Percentiles rank a stretch among this genome's conserved stretches.
These are phyloP conservation scores for Trichoplusia ni DNA, from an alignment of 1,140 invertebrate genomes.

Conservation along the genomic window DNA sequence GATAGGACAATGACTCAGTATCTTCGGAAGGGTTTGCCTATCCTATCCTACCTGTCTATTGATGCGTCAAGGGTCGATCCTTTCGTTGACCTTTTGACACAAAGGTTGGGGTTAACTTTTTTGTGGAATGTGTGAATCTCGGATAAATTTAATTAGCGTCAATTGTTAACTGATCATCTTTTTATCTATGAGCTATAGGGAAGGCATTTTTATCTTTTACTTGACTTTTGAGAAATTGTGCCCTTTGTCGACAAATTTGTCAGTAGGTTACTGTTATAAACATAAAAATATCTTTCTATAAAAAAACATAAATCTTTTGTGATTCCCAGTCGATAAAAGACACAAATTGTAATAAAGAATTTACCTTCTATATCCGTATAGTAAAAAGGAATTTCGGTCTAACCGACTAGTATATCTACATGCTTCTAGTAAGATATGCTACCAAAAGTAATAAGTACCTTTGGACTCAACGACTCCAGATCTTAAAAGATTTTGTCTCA, in stretches of 20 bases:
- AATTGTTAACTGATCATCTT: slow-evolving; percentile 50
- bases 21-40: slow-evolving; percentile 54
- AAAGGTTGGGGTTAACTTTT: slow-evolving; percentile 52
- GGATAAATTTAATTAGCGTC: slow-evolving; percentile 57
- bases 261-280: neutral
- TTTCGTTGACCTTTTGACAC: slow-evolving; percentile 65
- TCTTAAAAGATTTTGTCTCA: slow-evolving; percentile 27
- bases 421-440: neutral
- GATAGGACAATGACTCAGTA: slow-evolving; percentile 52
- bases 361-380: no score
- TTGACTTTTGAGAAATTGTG: neutral
- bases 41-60: slow-evolving; percentile 61
- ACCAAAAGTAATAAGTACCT: neutral
- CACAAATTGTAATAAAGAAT: no score
- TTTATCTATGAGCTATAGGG: neutral
- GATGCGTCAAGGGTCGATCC: slow-evolving; percentile 54
- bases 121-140: slow-evolving; percentile 56
- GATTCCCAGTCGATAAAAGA: no score
- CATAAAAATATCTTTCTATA: neutral
- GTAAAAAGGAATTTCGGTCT: no score
- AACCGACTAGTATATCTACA: no score
- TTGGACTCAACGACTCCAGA: neutral
- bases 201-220: slow-evolving; percentile 1
- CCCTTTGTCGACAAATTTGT: neutral
- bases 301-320: neutral